Conservation (phyloP, 2,113 vertebrate species). For the Callipepla squamata region DNA sequence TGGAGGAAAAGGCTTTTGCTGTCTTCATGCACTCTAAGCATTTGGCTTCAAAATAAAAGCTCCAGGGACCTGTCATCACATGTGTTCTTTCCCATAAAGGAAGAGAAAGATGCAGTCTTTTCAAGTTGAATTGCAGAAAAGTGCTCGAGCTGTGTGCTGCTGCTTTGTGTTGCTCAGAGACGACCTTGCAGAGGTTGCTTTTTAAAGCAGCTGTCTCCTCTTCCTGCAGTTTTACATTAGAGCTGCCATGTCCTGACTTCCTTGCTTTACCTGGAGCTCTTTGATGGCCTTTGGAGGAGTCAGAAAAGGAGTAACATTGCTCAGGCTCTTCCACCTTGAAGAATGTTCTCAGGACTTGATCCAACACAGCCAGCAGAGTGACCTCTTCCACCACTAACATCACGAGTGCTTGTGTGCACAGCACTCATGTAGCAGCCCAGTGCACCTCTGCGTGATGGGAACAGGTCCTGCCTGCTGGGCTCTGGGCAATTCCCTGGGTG, state of each 20-base stretch:
- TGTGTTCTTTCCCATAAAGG: slow-evolving; percentile 12
- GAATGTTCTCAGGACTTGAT: not conserved
- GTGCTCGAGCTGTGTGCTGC: not conserved
- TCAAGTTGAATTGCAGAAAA: slow-evolving; percentile 25
- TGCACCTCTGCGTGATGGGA: rapidly evolving
- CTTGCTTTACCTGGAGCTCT: not conserved
- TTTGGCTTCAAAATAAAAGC: slow-evolving; percentile 68
- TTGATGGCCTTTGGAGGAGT: not conserved
- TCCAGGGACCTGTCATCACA: slow-evolving; percentile 35
- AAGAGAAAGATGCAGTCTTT: slow-evolving; percentile 25
- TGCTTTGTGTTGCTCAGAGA: not conserved
- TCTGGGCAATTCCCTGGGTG: not conserved
- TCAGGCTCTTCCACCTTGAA: not conserved
- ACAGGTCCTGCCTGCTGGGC: not conserved
- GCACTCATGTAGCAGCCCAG: not conserved
- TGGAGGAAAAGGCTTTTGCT: slow-evolving; percentile 58
- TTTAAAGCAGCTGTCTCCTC: slow-evolving; percentile 1
- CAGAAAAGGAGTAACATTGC: not conserved
- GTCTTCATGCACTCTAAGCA: slow-evolving; percentile 56
- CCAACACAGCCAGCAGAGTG: rapidly evolving
- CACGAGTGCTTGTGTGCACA: rapidly evolving
- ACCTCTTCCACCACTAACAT: not conserved
- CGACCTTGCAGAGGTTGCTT: slow-evolving; percentile 47
- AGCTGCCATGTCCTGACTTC: not conserved
- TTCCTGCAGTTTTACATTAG: not conserved